Evolutionary conservation across 2,888 invertebrate species (phyloP), one percentile per base, ranked within the genome.

Genomic region (Netelia virgata): DNA sequence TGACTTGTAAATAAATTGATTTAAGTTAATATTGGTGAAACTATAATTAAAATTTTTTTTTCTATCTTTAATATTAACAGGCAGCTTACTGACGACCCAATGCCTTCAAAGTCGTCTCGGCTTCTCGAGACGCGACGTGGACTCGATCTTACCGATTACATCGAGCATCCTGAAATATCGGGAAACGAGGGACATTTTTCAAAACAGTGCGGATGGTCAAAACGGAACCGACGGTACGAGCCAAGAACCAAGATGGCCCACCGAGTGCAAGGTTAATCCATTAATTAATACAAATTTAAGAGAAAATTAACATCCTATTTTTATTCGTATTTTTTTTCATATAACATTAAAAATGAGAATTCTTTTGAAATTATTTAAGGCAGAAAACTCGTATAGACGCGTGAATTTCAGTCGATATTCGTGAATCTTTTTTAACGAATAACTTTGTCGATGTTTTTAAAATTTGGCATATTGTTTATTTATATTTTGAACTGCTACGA

Each of bases 241-340:
- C 90, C 97, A 97, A 94, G 96, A 97, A 89, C 96, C 97, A 81
- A 95, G 97, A 93, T 98, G 97, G 97, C 98, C 98, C 20, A 96
- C 97, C 63, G 98, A 98, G 94, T 98, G 98, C 94, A 97, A 98
- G 95, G 97, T 97, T 66, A 55, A 73, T n/a, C 50, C 59, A 6
- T 72, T 43, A 68, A 16, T 28, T 3, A 57, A 70, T 41, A 64
- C 18, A 41, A 59, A 64, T 72, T 41, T 8, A 14, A 14, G 18
- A n/a, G 6, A 28, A 36, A 9, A 3, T n/a, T 57, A 14, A 69
- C 23, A 59, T 16, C 10, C 9, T 28, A 63, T 23, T 11, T 41
- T 11, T 63, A 41, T n/a, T 55, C 64, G 14, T 55, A 18, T 50
- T 47, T 43, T 50, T 47, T 43, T 11, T 16, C 9, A 14, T 1